Conservation (phyloP, 2,888 invertebrate genomes). For the Mechanitis messenoides region DNA sequence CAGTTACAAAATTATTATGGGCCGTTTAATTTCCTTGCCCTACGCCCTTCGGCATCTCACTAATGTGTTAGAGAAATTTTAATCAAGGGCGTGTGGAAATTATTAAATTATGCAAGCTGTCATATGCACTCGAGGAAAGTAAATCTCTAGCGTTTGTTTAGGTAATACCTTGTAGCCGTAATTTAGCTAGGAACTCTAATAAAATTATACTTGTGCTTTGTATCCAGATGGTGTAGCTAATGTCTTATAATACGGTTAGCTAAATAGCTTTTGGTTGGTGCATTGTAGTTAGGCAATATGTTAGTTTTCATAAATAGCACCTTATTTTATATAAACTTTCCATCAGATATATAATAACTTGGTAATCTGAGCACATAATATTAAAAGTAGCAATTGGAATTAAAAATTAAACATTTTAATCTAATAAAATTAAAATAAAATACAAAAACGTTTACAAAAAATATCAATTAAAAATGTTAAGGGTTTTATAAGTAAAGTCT, state of each 20-base stretch:
- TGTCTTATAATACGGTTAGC: slow-evolving; percentile 33
- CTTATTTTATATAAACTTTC: background rate
- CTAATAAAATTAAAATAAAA: no score
- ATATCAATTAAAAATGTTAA: no score
- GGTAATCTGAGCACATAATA: no score
- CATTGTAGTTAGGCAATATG: slow-evolving; percentile 23
- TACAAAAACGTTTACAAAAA: no score
- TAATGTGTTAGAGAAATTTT: slow-evolving; percentile 74
- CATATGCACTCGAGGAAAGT: slow-evolving; percentile 69
- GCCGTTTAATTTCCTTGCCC: slow-evolving; percentile 71
- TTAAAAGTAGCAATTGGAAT: no score
- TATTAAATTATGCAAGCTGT: slow-evolving; percentile 75
- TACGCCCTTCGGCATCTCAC: slow-evolving; percentile 63
- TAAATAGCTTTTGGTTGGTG: slow-evolving; percentile 35
- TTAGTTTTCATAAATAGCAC: slow-evolving; percentile 19
- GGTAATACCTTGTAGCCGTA: slow-evolving; percentile 43
- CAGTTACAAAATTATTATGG: slow-evolving; percentile 72
- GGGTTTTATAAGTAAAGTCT: no score
- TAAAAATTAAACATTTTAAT: no score
- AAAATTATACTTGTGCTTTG: slow-evolving; percentile 38
- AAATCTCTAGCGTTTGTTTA: slow-evolving; percentile 65
- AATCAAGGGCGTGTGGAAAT: slow-evolving; percentile 72
- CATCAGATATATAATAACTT: background rate
- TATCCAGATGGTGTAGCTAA: slow-evolving; percentile 36
- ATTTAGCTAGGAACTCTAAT: slow-evolving; percentile 40